Conservation (phyloP, 2,888 invertebrate species). For the Nymphalis polychloros region DNA sequence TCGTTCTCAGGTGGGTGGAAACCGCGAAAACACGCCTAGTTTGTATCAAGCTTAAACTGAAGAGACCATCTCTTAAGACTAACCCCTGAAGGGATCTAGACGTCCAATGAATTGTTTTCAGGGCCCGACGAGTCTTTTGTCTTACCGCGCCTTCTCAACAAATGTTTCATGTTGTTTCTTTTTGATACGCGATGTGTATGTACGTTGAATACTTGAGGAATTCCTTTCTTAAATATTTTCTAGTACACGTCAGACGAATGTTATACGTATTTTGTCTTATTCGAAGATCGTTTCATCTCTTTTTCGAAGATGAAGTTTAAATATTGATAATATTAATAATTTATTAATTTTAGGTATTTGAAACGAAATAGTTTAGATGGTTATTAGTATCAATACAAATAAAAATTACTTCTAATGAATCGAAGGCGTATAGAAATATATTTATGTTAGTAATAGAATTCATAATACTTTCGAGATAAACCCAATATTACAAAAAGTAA, state of each 20-base stretch:
- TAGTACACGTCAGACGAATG: background rate
- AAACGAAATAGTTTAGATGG: no score
- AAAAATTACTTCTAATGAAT: no score
- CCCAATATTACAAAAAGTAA: background rate
- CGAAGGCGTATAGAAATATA: no score
- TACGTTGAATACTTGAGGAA: conserved; percentile 1
- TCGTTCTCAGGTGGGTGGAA: conserved; percentile 4
- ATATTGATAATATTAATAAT: no score
- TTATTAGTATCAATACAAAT: no score
- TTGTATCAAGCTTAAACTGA: conserved; percentile 15
- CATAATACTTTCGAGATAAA: background rate
- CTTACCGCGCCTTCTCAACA: conserved; percentile 14
- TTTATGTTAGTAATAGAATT: background rate
- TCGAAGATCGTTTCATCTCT: no score
- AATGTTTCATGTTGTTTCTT: conserved; percentile 13
- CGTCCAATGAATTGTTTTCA: conserved; percentile 33
- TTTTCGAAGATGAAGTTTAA: no score
- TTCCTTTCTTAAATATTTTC: conserved; percentile 3
- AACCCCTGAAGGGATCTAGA: conserved; percentile 33
- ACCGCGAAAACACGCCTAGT: background rate
- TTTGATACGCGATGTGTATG: conserved; percentile 2
- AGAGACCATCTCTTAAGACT: conserved; percentile 31
- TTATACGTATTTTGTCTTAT: background rate
- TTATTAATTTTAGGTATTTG: no score
- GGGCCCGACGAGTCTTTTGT: conserved; percentile 26